Base-by-base conservation (phyloP, 2,113 vertebrate species). In the Cettia cetti region DNA sequence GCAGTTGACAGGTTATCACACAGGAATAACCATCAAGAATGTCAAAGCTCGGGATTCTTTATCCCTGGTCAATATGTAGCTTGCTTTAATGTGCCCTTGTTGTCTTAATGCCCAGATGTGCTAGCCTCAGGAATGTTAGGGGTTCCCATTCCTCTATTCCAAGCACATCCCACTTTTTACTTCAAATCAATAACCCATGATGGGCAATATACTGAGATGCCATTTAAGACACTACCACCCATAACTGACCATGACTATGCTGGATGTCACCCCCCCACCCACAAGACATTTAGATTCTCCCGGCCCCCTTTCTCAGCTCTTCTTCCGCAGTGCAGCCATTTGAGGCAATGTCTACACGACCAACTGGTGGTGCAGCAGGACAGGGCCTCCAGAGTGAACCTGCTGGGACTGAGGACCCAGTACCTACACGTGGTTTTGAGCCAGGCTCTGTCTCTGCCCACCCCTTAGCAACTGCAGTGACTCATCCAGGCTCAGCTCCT, bases 391-490 rank as follows among this genome's bases (percentile, higher is more conserved):
- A 57, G 42, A 39, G 28, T 2, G 45, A 76, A 45, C 60, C 53
- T 83, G 53, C 3, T 77, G 64, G 57, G 30, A 44, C 33, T 8
- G 59, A 56, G 70, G n/a, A 53, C 15, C 7, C 5, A 2, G 13
- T 3, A 42, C 5, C 53, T n/a, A 8, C 21, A 30, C 5, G 1
- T 0, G 63, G 6, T 7, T 49, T 3, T 26, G 33, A 47, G 61
- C 18, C 15, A 28, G 33, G 26, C 35, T 87, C 39, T 3, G 0
- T 3, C 24, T 15, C 40, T 65, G 40, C 71, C 40, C 18, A 4
- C 22, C 28, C 2, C 0, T 13, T 6, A 22, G 21, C 0, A 0
- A n/a, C 52, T 35, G 70, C 39, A 64, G 15, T 0, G 1, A 30
- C 42, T 59, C 3, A 1, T 19, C 40, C 49, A 80, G 61, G 61